phyloP scores from a whole-genome alignment of 1,140 invertebrate genomes.

The Lasaia peninsularis region DNA sequence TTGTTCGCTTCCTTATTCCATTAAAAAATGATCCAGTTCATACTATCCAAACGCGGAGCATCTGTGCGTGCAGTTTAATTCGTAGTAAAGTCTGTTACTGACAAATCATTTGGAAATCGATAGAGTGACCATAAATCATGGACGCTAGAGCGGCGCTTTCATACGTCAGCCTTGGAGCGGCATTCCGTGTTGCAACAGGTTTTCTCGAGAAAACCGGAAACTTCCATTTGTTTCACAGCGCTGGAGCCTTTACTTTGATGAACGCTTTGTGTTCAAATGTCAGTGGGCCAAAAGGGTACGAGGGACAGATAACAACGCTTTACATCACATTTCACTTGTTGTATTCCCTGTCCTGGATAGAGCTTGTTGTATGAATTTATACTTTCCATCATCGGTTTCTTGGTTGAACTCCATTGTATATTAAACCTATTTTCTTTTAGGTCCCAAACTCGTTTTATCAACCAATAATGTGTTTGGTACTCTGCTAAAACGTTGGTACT shows the following conservation, averaged over 20 bases:
- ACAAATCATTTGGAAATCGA: constrained; percentile 21
- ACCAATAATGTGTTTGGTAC: too few species aligned
- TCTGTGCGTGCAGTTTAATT: too few species aligned
- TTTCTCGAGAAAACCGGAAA: constrained; percentile 42
- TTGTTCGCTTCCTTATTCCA: too few species aligned
- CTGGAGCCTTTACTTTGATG: constrained; percentile 27
- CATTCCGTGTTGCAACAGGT: constrained; percentile 40
- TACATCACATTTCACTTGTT: not conserved
- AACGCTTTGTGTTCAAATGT: constrained; percentile 30
- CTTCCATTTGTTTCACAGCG: constrained; percentile 35
- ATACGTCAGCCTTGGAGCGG: constrained; percentile 38
- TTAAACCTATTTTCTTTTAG: too few species aligned
- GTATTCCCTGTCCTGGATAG: not conserved
- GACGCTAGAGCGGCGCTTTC: constrained; percentile 25
- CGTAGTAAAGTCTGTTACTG: constrained; percentile 12
- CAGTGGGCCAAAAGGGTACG: constrained; percentile 32
- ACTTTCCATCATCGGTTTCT: too few species aligned
- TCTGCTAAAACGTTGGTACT: too few species aligned
- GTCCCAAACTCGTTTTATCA: too few species aligned
- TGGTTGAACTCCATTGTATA: too few species aligned
- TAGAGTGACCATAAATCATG: constrained; percentile 5
- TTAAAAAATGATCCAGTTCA: too few species aligned
- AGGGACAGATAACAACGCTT: constrained; percentile 25
- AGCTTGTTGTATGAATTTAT: too few species aligned
- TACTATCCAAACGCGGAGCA: too few species aligned